Conservation (phyloP, 1,140 invertebrate species). For the Latrodectus geometricus region DNA sequence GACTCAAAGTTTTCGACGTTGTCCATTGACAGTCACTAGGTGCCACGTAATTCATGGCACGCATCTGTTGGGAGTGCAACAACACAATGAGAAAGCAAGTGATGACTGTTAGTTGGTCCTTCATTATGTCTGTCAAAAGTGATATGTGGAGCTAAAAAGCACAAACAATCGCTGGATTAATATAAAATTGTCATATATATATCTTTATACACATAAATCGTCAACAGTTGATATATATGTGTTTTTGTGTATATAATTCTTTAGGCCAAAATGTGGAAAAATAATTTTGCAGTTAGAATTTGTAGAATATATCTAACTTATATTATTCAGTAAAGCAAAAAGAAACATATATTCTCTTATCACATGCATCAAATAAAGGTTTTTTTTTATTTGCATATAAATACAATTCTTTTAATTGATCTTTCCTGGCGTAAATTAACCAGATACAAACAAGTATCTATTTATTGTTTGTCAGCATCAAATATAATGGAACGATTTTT, state of each 20-base stretch:
- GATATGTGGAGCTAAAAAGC: constrained; percentile 30
- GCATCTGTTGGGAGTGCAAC: not conserved
- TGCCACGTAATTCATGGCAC: constrained; percentile 45
- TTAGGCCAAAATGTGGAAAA: not conserved
- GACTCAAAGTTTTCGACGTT: not conserved
- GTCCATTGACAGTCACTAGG: constrained; percentile 59
- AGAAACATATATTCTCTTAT: no score
- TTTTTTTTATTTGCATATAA: no score
- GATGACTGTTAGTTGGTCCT: constrained; percentile 52
- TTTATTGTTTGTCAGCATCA: no score
- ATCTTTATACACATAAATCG: not conserved
- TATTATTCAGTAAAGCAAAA: not conserved
- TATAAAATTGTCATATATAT: not conserved
- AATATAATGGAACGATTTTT: no score
- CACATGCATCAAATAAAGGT: no score
- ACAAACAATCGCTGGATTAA: not conserved
- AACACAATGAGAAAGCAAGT: constrained; percentile 6
- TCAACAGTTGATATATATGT: not conserved
- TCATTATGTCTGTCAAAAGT: constrained; percentile 17
- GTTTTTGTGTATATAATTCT: not conserved
- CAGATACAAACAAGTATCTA: no score
- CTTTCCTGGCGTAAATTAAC: no score
- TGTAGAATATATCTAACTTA: not conserved
- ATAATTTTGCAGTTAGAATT: not conserved
- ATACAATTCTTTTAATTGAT: no score